Evolutionary conservation across 2,113 vertebrate genomes (phyloP), one percentile per base, ranked within the genome.

Genomic region (Tamias sibiricus): DNA sequence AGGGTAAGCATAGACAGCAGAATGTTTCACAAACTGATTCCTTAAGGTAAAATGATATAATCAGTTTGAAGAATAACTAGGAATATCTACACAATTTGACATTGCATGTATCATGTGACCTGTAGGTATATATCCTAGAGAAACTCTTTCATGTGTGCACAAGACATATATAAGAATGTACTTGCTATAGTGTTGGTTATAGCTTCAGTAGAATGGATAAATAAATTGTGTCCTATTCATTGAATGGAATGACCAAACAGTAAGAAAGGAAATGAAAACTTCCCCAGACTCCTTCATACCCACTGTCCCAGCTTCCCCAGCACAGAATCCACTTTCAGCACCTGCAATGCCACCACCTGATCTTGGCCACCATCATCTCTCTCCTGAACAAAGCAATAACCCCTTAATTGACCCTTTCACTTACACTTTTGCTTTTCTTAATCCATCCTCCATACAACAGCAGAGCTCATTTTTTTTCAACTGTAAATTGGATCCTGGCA

Each of bases 11-110:
- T 12, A 14, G 66, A 84, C 54, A 93, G 66, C 10, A 88, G 30
- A 79, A 68, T 49, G 81, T 92, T 93, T 93, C 83, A 83, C 32
- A 90, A 66, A 76, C 28, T 44, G 37, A 90, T 79, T 86, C 72
- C 86, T 87, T 90, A 91, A 92, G 26, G 44, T 90, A 72, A 47
- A 87, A 79, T 79, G 24, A 69, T 52, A 35, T 49, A 87, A 72
- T 35, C 42, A 12, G 64, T 90, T 40, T 79, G 32, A 62, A 84
- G 44, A 77, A 83, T 54, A 59, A 66, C 5, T 59, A 8, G 37
- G 11, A 71, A 49, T 87, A n/a, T 44, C 24, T 59, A 94, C 54
- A 47, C 59, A 69, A 87, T 68, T 37, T 80, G 71, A 87, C 93
- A 71, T 62, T 77, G 22, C 12, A 66, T 1, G 19, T 24, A 13